Percentiles rank a stretch among this genome's conserved stretches.
phyloP scores from a whole-genome alignment of 2,888 invertebrate species.

The Drepanosiphum platanoidis region DNA sequence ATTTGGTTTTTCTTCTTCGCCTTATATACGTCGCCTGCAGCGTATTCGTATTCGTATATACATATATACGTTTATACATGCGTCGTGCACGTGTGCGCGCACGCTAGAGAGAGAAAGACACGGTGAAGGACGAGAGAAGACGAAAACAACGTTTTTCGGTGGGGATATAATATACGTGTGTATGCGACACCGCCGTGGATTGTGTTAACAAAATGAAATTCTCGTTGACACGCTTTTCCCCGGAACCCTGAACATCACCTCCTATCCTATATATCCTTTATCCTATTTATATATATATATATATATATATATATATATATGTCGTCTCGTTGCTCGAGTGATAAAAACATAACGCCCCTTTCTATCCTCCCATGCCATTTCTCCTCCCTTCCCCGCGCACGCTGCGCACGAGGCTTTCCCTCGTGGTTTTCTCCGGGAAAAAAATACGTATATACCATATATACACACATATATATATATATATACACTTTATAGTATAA shows the following conservation, averaged over 20 bases:
- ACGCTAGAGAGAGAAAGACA: not conserved
- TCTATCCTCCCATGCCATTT: slow-evolving; percentile 17
- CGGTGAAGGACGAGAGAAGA: slow-evolving; percentile 19
- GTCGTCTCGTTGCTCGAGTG: slow-evolving; percentile 45
- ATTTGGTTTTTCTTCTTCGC: slow-evolving; percentile 48
- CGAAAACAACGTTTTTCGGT: slow-evolving; percentile 45
- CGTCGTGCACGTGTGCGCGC: not conserved
- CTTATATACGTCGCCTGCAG: not conserved
- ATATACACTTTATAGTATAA: not conserved
- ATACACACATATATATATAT: not conserved
- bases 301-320: too few species aligned
- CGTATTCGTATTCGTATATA: not conserved
- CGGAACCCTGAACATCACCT: slow-evolving; percentile 53
- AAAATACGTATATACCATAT: not conserved
- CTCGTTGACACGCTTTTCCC: slow-evolving; percentile 62
- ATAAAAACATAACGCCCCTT: slow-evolving; percentile 62
- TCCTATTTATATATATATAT: too few species aligned
- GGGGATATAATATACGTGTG: slow-evolving; percentile 16
- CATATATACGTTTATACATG: too few species aligned
- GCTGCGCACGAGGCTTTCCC: slow-evolving; percentile 23
- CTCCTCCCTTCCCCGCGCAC: not conserved
- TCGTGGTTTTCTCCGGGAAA: slow-evolving; percentile 36
- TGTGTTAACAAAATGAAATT: slow-evolving; percentile 62
- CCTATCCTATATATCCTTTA: not conserved
- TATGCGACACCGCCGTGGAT: slow-evolving; percentile 43